Percentiles rank a stretch among this genome's conserved stretches.
Conservation (phyloP, 2,113 vertebrate genomes). For the Macquaria ambigua region DNA sequence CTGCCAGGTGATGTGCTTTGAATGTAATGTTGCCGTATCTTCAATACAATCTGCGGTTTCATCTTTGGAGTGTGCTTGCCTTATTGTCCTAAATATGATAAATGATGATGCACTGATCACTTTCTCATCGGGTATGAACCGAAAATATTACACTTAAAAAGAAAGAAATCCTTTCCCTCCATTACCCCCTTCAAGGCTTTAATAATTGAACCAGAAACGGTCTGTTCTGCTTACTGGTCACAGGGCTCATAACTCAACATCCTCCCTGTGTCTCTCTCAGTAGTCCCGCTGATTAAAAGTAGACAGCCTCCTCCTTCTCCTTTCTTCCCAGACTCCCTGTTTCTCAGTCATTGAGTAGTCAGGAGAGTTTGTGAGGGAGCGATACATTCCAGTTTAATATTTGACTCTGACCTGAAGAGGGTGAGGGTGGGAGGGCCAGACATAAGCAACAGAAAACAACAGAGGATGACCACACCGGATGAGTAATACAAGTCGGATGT, state of each 20-base stretch:
- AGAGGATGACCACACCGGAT: slow-evolving; percentile 50
- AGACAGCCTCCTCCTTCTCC: slow-evolving; percentile 52
- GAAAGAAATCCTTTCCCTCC: slow-evolving; percentile 44
- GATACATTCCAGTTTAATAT: slow-evolving; percentile 84
- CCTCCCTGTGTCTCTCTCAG: slow-evolving; percentile 79
- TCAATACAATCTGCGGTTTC: slow-evolving; percentile 83
- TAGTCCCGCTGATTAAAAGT: slow-evolving; percentile 78
- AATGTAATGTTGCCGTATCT: slow-evolving; percentile 82
- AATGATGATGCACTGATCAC: slow-evolving; percentile 39
- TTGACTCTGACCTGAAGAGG: slow-evolving; percentile 74
- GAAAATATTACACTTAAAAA: slow-evolving; percentile 42
- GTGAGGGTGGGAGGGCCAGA: slow-evolving; percentile 26
- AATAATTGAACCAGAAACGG: slow-evolving; percentile 79
- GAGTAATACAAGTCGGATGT: slow-evolving; percentile 48
- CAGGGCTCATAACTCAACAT: slow-evolving; percentile 80
- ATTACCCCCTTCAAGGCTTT: slow-evolving; percentile 60
- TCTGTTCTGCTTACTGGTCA: slow-evolving; percentile 80
- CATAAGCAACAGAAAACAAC: slow-evolving; percentile 39
- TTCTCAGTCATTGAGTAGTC: slow-evolving; percentile 69
- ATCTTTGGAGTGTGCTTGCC: slow-evolving; percentile 59
- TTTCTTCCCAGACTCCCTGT: slow-evolving; percentile 78
- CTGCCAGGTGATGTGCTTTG: slow-evolving; percentile 81
- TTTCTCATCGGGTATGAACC: slow-evolving; percentile 28
- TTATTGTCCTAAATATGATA: slow-evolving; percentile 65
- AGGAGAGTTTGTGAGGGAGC: slow-evolving; percentile 77